Evolutionary conservation across 30 jellyfish, hydroid and myxozoan species (phyloP).

Genomic region (Euphysa ruthae): DNA sequence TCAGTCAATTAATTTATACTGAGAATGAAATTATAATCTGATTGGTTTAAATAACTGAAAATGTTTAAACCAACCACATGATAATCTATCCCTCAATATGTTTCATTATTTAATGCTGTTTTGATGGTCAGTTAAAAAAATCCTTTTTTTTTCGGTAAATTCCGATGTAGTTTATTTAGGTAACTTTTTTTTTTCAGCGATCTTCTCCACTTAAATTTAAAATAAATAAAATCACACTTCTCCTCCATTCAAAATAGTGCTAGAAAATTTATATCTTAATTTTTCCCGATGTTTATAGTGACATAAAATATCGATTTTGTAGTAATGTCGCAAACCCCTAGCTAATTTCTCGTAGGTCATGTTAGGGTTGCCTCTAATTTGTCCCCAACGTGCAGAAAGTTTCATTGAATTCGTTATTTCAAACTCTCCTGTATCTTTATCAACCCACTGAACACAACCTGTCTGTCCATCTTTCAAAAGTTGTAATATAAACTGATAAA

Average conservation of each 20-base stretch:
- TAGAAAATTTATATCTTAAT: constrained; percentile 46
- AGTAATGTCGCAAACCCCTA: constrained; percentile 76
- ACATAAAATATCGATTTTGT: constrained; percentile 49
- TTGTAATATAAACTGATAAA: constrained; percentile 7
- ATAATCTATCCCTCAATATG: no score
- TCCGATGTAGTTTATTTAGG: no score
- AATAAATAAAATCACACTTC: neutral
- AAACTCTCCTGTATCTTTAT: constrained; percentile 45
- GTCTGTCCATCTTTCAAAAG: constrained; percentile 17
- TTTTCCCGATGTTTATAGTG: constrained; percentile 32
- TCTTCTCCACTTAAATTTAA: no score
- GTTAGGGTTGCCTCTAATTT: constrained; percentile 43
- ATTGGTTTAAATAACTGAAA: no score
- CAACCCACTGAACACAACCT: constrained; percentile 43
- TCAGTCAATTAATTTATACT: no score
- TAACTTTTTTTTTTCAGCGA: no score
- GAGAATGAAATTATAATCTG: no score
- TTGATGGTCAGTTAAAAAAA: no score
- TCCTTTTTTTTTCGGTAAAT: no score
- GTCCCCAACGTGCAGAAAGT: constrained; percentile 58
- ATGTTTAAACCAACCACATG: no score
- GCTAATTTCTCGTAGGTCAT: constrained; percentile 77
- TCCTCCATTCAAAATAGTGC: neutral
- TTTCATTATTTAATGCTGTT: no score
- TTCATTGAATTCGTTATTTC: constrained; percentile 57